Evolutionary conservation across 2,797 vertebrate genomes (phyloP), one percentile per base, ranked within the genome.

Genomic region (Parauchenoglanis ngamensis): DNA sequence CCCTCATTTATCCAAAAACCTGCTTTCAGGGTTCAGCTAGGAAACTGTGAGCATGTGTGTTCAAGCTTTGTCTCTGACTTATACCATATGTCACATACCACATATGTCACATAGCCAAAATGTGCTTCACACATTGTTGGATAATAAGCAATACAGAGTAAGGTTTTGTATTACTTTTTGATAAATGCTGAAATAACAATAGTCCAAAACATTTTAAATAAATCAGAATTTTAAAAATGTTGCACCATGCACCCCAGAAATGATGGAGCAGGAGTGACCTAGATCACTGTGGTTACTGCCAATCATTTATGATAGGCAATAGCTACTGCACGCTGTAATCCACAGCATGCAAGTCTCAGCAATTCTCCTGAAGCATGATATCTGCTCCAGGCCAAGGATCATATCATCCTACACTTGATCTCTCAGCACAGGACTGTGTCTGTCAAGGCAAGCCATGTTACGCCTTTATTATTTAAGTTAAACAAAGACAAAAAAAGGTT

Each of bases 281-380:
- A 13, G 72, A 72, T 40, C 44, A 65, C 44, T 76, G 56, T n/a
- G 68, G 56, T 49, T 57, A 21, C 31, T 54, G 46, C 49, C 49
- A 57, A 17, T 83, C 59, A 17, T 54, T 44, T 68, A 73, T 13
- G 6, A 80, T 61, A n/a, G 68, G 31, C 52, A 80, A 79, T 35
- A 75, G 23, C 67, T 75, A 44, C 13, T 56, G 56, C 75, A 80
- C 8, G 5, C 61, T 59, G 31, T 65, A 87, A 78, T 84, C 61
- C 35, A 46, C 81, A 84, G 28, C 67, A 63, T 87, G 82, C 81
- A 78, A 28, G 25, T 85, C 83, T 88, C 65, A 88, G 87, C 83
- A 85, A 44, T 70, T 81, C 67, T 81, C 67, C 57, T 88, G 87
- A 80, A 81, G 67, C 65, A 77, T 87, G 86, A 87, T 83, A 75